Evolutionary conservation across 1,140 invertebrate genomes (phyloP).

Genomic region (Ostrea denselamellosa): DNA sequence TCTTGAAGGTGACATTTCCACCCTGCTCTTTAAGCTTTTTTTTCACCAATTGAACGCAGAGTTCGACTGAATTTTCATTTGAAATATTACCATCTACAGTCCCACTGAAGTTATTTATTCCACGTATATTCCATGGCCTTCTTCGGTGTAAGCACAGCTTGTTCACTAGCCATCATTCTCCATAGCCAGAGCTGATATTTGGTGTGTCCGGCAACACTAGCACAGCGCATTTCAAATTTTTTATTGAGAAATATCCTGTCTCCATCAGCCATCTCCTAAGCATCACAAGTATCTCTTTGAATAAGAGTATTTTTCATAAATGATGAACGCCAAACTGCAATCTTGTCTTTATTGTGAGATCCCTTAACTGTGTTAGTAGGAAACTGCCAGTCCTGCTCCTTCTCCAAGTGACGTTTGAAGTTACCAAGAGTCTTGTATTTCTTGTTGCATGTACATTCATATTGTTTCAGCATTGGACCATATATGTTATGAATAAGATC

Average conservation of each 20-base stretch:
- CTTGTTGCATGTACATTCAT: conserved; percentile 42
- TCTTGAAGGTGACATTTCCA: conserved; percentile 38
- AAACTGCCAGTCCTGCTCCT: conserved; percentile 36
- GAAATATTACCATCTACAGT: conserved; percentile 42
- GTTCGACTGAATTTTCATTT: conserved; percentile 44
- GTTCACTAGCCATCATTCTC: conserved; percentile 15
- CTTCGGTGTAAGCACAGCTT: neutral
- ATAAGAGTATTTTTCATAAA: conserved; percentile 54
- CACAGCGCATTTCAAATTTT: no score
- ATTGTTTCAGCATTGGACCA: neutral
- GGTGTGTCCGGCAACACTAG: conserved; percentile 39
- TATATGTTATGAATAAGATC: conserved; percentile 11
- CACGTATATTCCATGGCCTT: conserved; percentile 9
- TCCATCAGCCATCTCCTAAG: no score
- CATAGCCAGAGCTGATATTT: conserved; percentile 46
- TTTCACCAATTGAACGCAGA: conserved; percentile 34
- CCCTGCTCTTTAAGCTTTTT: conserved; percentile 40
- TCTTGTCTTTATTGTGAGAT: neutral
- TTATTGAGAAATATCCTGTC: no score
- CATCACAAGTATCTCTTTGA: conserved; percentile 52
- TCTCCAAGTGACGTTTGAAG: conserved; percentile 31
- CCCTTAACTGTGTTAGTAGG: neutral
- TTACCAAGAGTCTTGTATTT: conserved; percentile 32
- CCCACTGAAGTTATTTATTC: conserved; percentile 33
- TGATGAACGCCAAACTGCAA: conserved; percentile 44